Conservation (phyloP, 1,140 invertebrate genomes). For the silkworm (Bombyx mori) region ASM3026992v2 NC_085117.1:20017001-20017500, state of each 20-base stretch:
- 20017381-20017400: slow-evolving; percentile 21
- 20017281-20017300: slow-evolving; percentile 26
- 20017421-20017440: slow-evolving; percentile 66
- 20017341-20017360: slow-evolving; percentile 46
- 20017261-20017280: slow-evolving; percentile 51
- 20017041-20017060: no score
- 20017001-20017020: no score
- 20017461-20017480: slow-evolving; percentile 53
- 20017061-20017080: no score
- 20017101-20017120: no score
- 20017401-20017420: slow-evolving; percentile 50
- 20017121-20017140: no score
- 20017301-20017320: slow-evolving; percentile 38
- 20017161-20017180: no score
- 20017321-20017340: slow-evolving; percentile 61
- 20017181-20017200: no score
- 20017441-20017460: slow-evolving; percentile 72
- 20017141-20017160: no score
- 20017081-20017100: no score
- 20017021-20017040: no score
- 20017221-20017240: slow-evolving; percentile 31
- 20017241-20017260: slow-evolving; percentile 38
- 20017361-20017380: slow-evolving; percentile 33
- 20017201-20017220: no score
- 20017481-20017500: slow-evolving; percentile 70